These are phyloP conservation scores for Ariopsis seemanni DNA, from an alignment of 2,113 vertebrate genomes.

Conservation along the genomic window DNA sequence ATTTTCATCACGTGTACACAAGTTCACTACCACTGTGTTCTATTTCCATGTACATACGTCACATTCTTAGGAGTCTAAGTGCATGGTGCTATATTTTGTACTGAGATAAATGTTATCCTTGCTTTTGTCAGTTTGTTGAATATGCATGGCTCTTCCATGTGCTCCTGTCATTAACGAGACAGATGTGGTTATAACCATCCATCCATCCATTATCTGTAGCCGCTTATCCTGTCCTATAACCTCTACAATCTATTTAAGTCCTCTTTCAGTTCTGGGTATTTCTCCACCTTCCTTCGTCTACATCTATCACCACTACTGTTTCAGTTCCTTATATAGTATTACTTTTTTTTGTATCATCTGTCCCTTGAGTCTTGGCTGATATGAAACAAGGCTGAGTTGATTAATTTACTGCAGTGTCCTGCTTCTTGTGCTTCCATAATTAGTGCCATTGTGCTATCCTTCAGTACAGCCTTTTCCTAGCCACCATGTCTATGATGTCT, in stretches of 20 bases:
- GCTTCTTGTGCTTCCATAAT: not conserved
- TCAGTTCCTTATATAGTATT: not conserved
- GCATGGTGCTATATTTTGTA: no score
- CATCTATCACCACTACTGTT: not conserved
- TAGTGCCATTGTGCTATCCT: not conserved
- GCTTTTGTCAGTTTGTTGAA: no score
- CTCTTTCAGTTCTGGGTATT: not conserved
- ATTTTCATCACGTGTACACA: not conserved
- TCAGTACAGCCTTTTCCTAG: not conserved
- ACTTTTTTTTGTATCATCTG: not conserved
- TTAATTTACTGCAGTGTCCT: not conserved
- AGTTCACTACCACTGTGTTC: no score
- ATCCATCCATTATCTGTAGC: no score
- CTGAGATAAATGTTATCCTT: no score
- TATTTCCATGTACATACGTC: no score
- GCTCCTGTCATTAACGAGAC: no score
- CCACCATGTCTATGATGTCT: not conserved
- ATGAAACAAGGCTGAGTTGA: not conserved
- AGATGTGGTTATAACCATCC: no score
- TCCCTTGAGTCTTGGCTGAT: slow-evolving; percentile 25
- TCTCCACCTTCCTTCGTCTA: not conserved
- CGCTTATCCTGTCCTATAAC: no score
- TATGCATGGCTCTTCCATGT: no score
- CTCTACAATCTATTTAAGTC: not conserved
- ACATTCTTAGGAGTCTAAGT: no score